Conservation (phyloP, 2,113 vertebrate genomes). For the Clupea harengus region DNA sequence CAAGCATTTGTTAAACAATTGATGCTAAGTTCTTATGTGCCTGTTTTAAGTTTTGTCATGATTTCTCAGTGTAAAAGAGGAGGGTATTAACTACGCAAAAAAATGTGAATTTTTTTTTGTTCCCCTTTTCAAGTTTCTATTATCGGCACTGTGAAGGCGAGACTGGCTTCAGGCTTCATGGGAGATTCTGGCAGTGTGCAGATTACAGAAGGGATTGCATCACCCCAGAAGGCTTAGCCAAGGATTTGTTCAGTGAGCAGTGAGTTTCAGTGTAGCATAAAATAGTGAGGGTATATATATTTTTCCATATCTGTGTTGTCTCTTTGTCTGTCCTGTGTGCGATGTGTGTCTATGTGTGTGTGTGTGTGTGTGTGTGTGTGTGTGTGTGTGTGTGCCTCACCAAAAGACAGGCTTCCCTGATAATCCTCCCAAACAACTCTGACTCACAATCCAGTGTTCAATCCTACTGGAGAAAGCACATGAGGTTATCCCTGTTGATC, state of each 20-base stretch:
- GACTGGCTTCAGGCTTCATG: slow-evolving; percentile 33
- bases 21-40: background rate
- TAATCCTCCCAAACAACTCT: background rate
- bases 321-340: background rate
- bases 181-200: slow-evolving; percentile 39
- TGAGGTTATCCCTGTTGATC: background rate
- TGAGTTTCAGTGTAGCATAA: slow-evolving; percentile 36
- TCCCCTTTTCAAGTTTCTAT: slow-evolving; percentile 19
- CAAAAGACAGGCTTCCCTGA: background rate
- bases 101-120: background rate
- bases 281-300: slow-evolving; percentile 9
- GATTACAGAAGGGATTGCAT: slow-evolving; percentile 36
- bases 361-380: slow-evolving; percentile 22
- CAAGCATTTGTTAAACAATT: background rate
- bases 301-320: background rate
- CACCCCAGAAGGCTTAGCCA: slow-evolving; percentile 27
- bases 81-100: background rate
- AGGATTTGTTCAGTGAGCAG: slow-evolving; percentile 44
- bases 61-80: slow-evolving; percentile 4
- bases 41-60: background rate
- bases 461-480: background rate
- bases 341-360: background rate
- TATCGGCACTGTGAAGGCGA: slow-evolving; percentile 33
- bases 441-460: background rate
- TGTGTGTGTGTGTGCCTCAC: slow-evolving; percentile 16